A percentile compares a stretch with the other conserved stretches of the same genome.
These are phyloP conservation scores for Cichlasoma orientale DNA, from an alignment of 2,797 vertebrate genomes.

Conservation along the genomic window DNA sequence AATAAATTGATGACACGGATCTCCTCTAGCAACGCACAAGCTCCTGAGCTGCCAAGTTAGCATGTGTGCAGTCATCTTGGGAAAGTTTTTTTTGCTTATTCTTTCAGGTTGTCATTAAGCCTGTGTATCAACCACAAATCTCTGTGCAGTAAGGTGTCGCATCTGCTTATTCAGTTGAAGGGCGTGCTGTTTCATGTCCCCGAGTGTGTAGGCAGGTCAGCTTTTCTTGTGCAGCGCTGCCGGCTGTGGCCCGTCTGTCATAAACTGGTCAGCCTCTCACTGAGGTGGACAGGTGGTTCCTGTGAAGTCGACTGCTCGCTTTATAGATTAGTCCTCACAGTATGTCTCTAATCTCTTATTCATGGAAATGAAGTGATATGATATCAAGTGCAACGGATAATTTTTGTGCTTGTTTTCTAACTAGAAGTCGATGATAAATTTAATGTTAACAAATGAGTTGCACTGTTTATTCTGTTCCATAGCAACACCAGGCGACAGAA, in stretches of 20 bases:
- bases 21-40: not conserved
- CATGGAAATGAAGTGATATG: conserved; percentile 5
- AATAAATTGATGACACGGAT: not conserved
- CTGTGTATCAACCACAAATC: not conserved
- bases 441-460: not conserved
- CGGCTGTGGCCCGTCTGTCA: not conserved
- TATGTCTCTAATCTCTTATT: not conserved
- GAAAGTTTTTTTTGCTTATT: too few relatives aligned
- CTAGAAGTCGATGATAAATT: conserved; percentile 9
- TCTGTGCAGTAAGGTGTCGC: not conserved
- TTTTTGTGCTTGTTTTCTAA: not conserved
- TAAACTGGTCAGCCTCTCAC: not conserved
- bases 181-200: conserved; percentile 17
- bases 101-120: not conserved
- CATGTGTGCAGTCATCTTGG: not conserved
- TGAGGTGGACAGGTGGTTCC: not conserved
- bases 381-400: not conserved
- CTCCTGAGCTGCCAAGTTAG: not conserved
- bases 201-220: not conserved
- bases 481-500: not conserved
- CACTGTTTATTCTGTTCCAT: not conserved
- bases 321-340: not conserved
- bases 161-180: not conserved
- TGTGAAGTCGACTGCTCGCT: not conserved
- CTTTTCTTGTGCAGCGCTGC: not conserved